Conservation (phyloP, 2,797 vertebrate species). For the Propithecus deckenii region DNA sequence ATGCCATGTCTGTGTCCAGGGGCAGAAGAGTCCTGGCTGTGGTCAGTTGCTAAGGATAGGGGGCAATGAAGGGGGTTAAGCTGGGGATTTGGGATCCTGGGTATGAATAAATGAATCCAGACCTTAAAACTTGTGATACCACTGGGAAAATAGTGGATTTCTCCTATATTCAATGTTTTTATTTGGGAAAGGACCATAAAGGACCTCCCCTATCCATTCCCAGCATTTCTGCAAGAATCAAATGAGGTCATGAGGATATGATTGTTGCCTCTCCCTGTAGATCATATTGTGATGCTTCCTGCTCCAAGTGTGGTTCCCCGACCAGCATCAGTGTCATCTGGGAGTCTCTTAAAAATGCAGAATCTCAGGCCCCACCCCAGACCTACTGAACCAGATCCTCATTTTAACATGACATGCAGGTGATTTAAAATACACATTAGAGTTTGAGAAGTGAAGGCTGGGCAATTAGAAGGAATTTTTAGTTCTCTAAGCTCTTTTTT, state of each 20-base stretch:
- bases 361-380: not conserved
- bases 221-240: not conserved
- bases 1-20: not conserved
- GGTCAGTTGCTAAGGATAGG: not conserved
- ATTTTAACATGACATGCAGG: not conserved
- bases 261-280: not conserved
- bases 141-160: not conserved
- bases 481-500: not conserved
- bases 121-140: not conserved
- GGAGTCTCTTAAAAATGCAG: not conserved
- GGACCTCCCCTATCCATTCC: not conserved
- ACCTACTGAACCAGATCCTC: not conserved
- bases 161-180: not conserved
- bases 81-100: not conserved
- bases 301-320: not conserved
- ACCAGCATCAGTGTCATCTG: rapidly evolving
- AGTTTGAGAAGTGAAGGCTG: not conserved
- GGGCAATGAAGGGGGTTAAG: not conserved
- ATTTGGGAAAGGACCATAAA: not conserved
- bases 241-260: not conserved
- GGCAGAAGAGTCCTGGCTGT: not conserved
- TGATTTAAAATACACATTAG: not conserved
- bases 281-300: not conserved
- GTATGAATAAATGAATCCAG: not conserved
- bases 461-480: not conserved